These are phyloP conservation scores for Amorpha juglandis DNA, from an alignment of 2,888 invertebrate genomes.

Conservation along the genomic window DNA sequence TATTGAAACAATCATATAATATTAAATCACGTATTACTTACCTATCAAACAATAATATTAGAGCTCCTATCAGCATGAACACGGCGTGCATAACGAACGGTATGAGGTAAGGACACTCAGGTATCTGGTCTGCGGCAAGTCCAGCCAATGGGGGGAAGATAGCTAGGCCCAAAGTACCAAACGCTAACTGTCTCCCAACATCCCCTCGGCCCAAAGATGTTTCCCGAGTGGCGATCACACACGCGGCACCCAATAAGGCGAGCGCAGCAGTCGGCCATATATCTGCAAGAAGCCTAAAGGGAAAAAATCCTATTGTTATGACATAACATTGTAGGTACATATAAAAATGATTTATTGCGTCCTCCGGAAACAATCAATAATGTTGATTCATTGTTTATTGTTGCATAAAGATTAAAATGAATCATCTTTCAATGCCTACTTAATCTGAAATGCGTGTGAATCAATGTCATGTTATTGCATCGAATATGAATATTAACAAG, in stretches of 20 bases:
- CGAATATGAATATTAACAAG: background rate
- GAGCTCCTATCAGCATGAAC: slow-evolving; percentile 82
- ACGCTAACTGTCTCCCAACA: slow-evolving; percentile 90
- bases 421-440: slow-evolving; percentile 21
- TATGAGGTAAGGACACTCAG: slow-evolving; percentile 76
- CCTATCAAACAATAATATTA: slow-evolving; percentile 84
- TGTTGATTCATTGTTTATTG: slow-evolving; percentile 25
- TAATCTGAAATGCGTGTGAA: slow-evolving; percentile 9
- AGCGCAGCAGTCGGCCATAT: slow-evolving; percentile 90
- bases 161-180: slow-evolving; percentile 89
- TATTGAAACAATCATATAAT: background rate
- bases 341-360: background rate
- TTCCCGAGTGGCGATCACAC: slow-evolving; percentile 92
- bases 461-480: background rate
- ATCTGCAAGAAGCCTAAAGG: slow-evolving; percentile 86
- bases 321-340: no score
- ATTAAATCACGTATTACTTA: slow-evolving; percentile 51
- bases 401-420: slow-evolving; percentile 18
- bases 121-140: slow-evolving; percentile 65
- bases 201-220: slow-evolving; percentile 91
- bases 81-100: slow-evolving; percentile 85
- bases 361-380: slow-evolving; percentile 8
- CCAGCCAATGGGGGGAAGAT: slow-evolving; percentile 87
- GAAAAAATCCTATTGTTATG: background rate
- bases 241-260: slow-evolving; percentile 88